Percentiles rank a stretch among this genome's conserved stretches.
These are phyloP conservation scores for Rhinolophus sinicus DNA, from an alignment of 2,113 vertebrate species.

Conservation along the genomic window DNA sequence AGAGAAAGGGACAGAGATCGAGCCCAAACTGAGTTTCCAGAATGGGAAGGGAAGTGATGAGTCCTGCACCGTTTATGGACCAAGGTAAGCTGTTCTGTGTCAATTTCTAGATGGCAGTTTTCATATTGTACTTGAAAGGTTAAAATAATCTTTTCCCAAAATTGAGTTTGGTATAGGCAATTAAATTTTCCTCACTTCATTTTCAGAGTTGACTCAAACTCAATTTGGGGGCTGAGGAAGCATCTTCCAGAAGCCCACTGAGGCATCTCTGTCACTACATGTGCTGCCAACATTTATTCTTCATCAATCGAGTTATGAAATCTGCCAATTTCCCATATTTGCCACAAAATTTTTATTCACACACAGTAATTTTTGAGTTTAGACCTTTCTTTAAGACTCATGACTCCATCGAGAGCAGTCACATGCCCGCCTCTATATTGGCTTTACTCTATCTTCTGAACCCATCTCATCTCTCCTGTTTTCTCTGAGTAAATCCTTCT, in stretches of 20 bases:
- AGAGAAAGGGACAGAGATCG: neutral
- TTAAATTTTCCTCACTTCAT: neutral
- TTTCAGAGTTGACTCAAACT: neutral
- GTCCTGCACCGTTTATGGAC: neutral
- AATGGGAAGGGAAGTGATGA: neutral
- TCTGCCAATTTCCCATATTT: neutral
- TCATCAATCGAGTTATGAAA: neutral
- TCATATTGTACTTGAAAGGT: neutral
- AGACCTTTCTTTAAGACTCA: neutral
- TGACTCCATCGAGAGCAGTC: neutral
- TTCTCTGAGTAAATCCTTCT: neutral
- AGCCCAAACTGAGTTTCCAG: neutral
- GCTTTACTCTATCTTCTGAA: neutral
- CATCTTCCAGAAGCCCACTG: neutral
- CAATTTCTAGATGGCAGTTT: neutral
- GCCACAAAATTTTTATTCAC: neutral
- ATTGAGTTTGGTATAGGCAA: neutral
- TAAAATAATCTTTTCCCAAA: neutral
- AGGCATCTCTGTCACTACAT: neutral
- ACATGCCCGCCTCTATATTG: fast-evolving
- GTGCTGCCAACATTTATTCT: neutral
- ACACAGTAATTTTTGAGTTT: neutral
- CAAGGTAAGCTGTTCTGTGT: neutral
- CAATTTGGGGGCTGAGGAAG: neutral
- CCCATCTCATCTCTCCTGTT: neutral